A percentile compares a stretch with the other conserved stretches of the same genome.
Conservation (phyloP, 2,113 vertebrate genomes). For the Lagenorhynchus albirostris region DNA sequence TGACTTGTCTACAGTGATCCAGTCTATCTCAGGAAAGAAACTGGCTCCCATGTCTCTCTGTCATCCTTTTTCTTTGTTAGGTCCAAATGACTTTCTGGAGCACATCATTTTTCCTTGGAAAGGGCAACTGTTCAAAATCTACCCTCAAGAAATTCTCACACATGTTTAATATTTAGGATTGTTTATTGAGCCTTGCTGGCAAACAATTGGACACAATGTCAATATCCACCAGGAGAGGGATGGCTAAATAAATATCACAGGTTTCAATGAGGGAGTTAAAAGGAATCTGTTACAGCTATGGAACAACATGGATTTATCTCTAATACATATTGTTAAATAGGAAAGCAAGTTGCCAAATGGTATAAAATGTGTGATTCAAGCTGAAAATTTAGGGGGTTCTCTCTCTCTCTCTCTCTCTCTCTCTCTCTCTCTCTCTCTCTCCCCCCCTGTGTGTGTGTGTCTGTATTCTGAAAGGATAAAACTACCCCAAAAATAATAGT, state of each 20-base stretch:
- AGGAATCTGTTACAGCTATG: not conserved
- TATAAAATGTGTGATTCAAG: not conserved
- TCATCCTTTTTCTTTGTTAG: not conserved
- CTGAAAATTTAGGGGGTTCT: not conserved
- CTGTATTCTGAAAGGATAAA: not conserved
- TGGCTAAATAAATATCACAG: not conserved
- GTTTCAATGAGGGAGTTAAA: not conserved
- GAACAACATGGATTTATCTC: not conserved
- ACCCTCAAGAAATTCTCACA: conserved; percentile 7
- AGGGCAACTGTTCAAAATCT: not conserved
- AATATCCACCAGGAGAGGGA: not conserved
- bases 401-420: not conserved
- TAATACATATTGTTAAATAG: not conserved
- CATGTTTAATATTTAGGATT: conserved; percentile 16
- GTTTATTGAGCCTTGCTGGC: not conserved
- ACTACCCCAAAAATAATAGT: not conserved
- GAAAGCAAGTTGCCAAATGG: not conserved
- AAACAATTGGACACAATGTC: not conserved
- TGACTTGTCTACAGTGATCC: not conserved
- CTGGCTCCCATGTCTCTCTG: not conserved
- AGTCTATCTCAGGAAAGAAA: not conserved
- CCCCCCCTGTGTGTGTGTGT: not conserved
- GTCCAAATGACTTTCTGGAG: not conserved
- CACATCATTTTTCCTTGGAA: not conserved
- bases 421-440: not conserved